Conservation (phyloP, 2,797 vertebrate genomes). For the Channallabes apus region DNA sequence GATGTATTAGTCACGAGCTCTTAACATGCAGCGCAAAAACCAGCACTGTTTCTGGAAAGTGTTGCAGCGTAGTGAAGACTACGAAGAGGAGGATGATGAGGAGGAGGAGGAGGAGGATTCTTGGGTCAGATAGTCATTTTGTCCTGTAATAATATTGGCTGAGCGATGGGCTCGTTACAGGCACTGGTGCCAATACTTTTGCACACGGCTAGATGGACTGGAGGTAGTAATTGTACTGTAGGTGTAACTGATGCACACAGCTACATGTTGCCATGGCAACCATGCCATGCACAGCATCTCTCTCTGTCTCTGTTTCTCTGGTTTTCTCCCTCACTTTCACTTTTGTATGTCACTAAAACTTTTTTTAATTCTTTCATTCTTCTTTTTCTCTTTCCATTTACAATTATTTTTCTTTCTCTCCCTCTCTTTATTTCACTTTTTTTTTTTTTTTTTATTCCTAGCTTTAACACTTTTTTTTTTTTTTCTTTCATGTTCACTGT, state of each 20-base stretch:
- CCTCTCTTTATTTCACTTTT: background rate
- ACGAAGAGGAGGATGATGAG: background rate
- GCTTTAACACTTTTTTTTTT: no score
- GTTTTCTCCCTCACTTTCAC: background rate
- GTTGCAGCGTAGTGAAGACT: background rate
- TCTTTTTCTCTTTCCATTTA: background rate
- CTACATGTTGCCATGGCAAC: constrained; percentile 29
- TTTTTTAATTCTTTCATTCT: background rate
- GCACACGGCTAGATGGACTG: background rate
- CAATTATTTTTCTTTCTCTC: background rate
- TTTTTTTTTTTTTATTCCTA: no score
- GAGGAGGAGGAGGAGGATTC: background rate
- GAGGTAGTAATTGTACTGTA: background rate
- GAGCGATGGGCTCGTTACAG: background rate
- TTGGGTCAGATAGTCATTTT: background rate
- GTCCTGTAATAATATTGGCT: background rate
- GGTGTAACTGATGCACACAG: background rate
- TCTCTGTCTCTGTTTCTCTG: constrained; percentile 4
- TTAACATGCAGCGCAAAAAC: constrained; percentile 24
- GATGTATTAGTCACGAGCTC: constrained; percentile 13
- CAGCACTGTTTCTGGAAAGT: constrained; percentile 9
- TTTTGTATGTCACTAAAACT: background rate
- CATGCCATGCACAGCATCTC: background rate
- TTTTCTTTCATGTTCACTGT: no score
- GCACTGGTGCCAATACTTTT: background rate